Conservation (phyloP, 2,888 invertebrate genomes). For the Chelonus formosanus region DNA sequence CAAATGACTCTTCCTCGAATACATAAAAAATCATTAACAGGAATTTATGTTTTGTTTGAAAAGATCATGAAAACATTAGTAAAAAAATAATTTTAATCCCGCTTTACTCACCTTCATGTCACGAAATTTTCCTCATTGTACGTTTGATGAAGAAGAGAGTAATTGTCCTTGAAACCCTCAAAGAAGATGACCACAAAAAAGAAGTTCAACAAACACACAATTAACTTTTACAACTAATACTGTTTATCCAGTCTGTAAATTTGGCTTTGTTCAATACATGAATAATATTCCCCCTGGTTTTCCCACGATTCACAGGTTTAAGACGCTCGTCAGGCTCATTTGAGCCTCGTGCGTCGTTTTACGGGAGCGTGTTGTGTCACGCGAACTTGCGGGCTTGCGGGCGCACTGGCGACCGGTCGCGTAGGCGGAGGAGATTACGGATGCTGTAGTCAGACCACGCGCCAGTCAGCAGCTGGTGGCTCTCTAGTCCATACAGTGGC, state of each 20-base stretch:
- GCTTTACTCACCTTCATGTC: slow-evolving; percentile 23
- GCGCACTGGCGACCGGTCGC: slow-evolving; percentile 64
- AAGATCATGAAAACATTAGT: background rate
- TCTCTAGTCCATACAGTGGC: slow-evolving; percentile 62
- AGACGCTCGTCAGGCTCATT: slow-evolving; percentile 34
- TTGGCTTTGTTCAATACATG: no score
- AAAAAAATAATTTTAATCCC: slow-evolving; percentile 11
- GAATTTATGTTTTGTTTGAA: background rate
- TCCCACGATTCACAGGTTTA: slow-evolving; percentile 31
- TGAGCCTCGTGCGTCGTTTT: slow-evolving; percentile 43
- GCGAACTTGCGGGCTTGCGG: slow-evolving; percentile 66
- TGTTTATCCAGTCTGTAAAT: no score
- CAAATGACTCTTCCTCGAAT: no score
- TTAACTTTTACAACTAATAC: background rate
- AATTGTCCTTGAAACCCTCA: slow-evolving; percentile 15
- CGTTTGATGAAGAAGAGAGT: slow-evolving; percentile 1
- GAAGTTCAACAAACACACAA: slow-evolving; percentile 21
- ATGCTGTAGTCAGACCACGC: slow-evolving; percentile 61
- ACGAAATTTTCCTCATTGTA: slow-evolving; percentile 7
- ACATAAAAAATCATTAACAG: no score
- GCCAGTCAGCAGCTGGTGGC: slow-evolving; percentile 54
- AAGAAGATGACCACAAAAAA: background rate
- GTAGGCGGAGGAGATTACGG: slow-evolving; percentile 64
- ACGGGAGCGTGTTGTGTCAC: slow-evolving; percentile 50
- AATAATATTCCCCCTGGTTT: slow-evolving; percentile 25